A percentile compares a stretch with the other conserved stretches of the same genome.
These are phyloP conservation scores for Lagopus leucura DNA, from an alignment of 2,113 vertebrate species.

Conservation along the genomic window DNA sequence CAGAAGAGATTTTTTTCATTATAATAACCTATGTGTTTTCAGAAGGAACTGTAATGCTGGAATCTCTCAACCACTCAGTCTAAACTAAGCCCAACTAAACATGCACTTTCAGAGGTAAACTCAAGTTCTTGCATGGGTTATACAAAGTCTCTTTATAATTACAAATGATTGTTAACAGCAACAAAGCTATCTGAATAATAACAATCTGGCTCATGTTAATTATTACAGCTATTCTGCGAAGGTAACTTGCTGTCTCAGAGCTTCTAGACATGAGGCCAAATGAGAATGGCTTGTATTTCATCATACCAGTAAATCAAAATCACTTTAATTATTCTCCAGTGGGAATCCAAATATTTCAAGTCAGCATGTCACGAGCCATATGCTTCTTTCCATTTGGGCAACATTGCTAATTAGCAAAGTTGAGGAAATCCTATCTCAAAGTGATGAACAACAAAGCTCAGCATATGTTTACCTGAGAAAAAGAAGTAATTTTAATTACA, in stretches of 20 bases:
- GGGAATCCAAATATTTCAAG: constrained; percentile 42
- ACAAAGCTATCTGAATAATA: constrained; percentile 30
- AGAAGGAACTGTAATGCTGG: background rate
- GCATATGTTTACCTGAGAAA: constrained; percentile 33
- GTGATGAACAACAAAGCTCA: constrained; percentile 18
- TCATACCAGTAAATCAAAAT: constrained; percentile 40
- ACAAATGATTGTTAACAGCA: constrained; percentile 5
- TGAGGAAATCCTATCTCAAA: constrained; percentile 15
- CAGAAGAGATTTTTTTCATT: background rate
- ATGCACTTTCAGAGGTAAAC: background rate
- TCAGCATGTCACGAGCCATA: constrained; percentile 14
- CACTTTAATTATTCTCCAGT: constrained; percentile 52
- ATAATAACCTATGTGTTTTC: background rate
- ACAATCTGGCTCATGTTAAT: constrained; percentile 37
- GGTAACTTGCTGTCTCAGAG: background rate
- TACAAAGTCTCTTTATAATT: constrained; percentile 42
- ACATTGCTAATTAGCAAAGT: constrained; percentile 9
- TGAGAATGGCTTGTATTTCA: background rate
- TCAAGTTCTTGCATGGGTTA: background rate
- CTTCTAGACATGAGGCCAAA: background rate
- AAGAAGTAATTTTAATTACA: background rate
- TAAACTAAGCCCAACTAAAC: background rate
- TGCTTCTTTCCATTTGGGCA: constrained; percentile 3
- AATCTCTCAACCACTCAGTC: background rate
- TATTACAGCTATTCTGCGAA: constrained; percentile 40